Evolutionary conservation across 2,113 vertebrate species (phyloP).

Genomic region (Ptyas mucosa): DNA sequence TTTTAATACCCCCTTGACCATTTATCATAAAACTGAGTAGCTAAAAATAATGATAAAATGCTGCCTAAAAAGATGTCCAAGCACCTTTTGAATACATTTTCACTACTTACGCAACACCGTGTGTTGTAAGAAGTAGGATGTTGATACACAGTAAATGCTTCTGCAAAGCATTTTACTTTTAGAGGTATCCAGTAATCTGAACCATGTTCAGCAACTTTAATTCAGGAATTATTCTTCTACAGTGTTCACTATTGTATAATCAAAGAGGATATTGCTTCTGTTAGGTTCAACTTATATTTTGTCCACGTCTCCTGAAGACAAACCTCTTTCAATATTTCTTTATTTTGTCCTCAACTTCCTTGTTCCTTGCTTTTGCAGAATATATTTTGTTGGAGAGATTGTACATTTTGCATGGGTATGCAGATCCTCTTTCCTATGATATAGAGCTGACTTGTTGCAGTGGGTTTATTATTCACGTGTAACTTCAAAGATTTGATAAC

Average conservation of each 20-base stretch:
- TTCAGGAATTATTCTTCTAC: constrained; percentile 76
- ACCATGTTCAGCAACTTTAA: constrained; percentile 96
- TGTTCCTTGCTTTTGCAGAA: constrained; percentile 37
- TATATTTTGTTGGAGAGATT: constrained; percentile 37
- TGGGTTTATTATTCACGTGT: constrained; percentile 11
- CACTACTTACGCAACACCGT: constrained; percentile 85
- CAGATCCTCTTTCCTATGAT: neutral
- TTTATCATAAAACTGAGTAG: constrained; percentile 59
- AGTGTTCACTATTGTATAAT: constrained; percentile 46
- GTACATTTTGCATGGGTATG: constrained; percentile 27
- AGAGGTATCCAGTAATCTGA: constrained; percentile 97
- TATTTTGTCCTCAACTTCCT: constrained; percentile 52
- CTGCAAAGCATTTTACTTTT: constrained; percentile 93
- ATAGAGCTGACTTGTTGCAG: neutral
- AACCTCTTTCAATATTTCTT: constrained; percentile 42
- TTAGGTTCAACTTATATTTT: neutral
- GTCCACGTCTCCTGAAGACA: constrained; percentile 26
- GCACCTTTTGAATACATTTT: constrained; percentile 85
- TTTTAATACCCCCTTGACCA: constrained; percentile 51
- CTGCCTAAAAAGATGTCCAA: constrained; percentile 83
- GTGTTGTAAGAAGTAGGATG: constrained; percentile 82
- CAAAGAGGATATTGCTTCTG: constrained; percentile 38
- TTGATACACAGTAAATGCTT: constrained; percentile 96
- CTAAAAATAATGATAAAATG: constrained; percentile 79
- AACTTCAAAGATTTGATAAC: constrained; percentile 44